phyloP scores from a whole-genome alignment of 2,113 vertebrate species.

The Cephalopterus ornatus region DNA sequence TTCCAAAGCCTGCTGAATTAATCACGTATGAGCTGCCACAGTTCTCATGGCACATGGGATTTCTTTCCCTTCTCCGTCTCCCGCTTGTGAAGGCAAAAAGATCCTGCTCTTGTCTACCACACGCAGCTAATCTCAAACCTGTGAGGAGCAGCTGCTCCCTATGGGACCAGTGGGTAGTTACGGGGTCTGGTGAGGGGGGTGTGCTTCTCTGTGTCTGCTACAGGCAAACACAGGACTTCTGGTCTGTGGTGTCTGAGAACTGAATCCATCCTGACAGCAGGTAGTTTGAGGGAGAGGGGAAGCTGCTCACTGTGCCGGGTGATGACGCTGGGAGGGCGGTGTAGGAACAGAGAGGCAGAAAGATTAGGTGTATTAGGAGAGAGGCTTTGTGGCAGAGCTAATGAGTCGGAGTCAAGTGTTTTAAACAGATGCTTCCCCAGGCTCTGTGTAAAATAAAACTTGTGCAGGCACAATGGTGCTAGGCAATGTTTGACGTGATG shows the following conservation, averaged over 20 bases:
- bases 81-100: neutral
- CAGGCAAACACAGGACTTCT: neutral
- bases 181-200: neutral
- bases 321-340: rapidly evolving
- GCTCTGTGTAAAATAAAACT: conserved; percentile 48
- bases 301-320: neutral
- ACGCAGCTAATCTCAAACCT: neutral
- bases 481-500: conserved; percentile 25
- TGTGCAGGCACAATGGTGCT: neutral
- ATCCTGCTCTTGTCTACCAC: neutral
- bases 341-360: neutral
- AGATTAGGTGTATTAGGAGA: neutral
- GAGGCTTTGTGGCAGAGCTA: neutral
- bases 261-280: neutral
- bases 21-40: neutral
- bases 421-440: neutral
- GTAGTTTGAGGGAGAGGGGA: neutral
- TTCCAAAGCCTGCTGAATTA: neutral
- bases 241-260: neutral
- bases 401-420: neutral
- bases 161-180: rapidly evolving
- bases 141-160: neutral
- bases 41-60: neutral
- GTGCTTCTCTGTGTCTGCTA: neutral
- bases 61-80: neutral